These are phyloP conservation scores for Galeopterus variegatus DNA, from an alignment of 2,113 vertebrate genomes.

Conservation along the genomic window DNA sequence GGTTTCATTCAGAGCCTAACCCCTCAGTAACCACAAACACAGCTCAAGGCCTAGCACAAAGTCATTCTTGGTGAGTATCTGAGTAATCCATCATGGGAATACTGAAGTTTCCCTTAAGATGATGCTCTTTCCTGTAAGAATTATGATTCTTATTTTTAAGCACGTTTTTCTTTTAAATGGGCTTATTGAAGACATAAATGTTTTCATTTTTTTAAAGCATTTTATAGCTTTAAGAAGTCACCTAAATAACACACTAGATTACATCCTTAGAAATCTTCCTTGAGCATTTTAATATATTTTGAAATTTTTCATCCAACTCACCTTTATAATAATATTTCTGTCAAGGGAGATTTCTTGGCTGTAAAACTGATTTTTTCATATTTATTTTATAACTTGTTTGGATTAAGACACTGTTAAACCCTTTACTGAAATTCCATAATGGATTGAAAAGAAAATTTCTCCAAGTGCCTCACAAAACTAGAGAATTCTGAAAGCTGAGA, in stretches of 20 bases:
- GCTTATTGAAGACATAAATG: not conserved
- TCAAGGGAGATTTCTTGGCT: not conserved
- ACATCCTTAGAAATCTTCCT: constrained; percentile 27
- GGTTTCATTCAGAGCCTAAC: not conserved
- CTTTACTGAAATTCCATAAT: constrained; percentile 36
- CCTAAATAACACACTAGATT: not conserved
- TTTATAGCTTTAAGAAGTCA: not conserved
- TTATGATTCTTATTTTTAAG: not conserved
- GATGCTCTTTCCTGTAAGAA: not conserved
- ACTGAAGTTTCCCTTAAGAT: not conserved
- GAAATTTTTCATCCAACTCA: not conserved
- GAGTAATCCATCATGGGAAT: not conserved
- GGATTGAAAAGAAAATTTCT: constrained; percentile 35
- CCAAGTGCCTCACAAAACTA: constrained; percentile 21
- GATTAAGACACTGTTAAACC: constrained; percentile 14
- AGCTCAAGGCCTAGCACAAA: not conserved
- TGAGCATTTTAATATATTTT: constrained; percentile 42
- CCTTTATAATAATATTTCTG: constrained; percentile 10
- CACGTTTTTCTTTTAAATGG: not conserved
- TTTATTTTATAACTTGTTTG: constrained; percentile 22
- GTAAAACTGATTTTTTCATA: not conserved
- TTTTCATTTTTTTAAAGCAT: not conserved
- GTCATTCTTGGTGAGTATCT: not conserved
- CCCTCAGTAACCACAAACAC: not conserved
- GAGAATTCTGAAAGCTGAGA: constrained; percentile 3